A percentile compares a stretch with the other conserved stretches of the same genome.
These are phyloP conservation scores for Drosophila rellima DNA, from an alignment of 2,888 invertebrate species.

Conservation along the genomic window DNA sequence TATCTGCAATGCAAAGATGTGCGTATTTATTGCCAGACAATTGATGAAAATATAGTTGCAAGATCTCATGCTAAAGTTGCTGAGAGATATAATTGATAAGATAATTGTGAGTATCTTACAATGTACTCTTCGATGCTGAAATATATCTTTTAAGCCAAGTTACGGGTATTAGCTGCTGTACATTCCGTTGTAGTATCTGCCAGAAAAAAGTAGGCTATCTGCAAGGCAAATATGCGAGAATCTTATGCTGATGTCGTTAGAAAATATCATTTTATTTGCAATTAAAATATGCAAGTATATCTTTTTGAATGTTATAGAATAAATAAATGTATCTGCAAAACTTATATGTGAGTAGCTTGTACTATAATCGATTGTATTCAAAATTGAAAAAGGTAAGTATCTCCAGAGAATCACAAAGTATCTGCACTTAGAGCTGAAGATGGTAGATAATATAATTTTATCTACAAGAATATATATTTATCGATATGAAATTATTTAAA, in stretches of 20 bases:
- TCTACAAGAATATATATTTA: no score
- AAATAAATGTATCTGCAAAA: neutral
- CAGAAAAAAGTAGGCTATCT: neutral
- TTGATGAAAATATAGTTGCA: neutral
- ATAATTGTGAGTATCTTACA: neutral
- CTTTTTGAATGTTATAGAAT: no score
- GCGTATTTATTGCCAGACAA: neutral
- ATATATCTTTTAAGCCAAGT: neutral
- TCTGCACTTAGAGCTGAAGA: no score
- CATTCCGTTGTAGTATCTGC: neutral
- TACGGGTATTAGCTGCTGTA: neutral
- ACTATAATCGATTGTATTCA: no score
- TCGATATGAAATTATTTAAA: no score
- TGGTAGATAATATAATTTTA: no score
- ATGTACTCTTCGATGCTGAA: conserved; percentile 1
- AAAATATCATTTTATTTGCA: neutral
- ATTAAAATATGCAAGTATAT: no score
- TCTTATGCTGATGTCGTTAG: neutral
- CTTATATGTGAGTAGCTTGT: no score
- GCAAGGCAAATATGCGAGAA: neutral
- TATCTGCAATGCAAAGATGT: conserved; percentile 8
- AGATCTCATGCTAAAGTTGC: neutral
- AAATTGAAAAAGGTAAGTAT: no score
- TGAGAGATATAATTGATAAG: no score
- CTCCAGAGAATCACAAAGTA: no score